These are phyloP conservation scores for Dorcus parallelipipedus DNA, from an alignment of 2,888 invertebrate species.

Conservation along the genomic window DNA sequence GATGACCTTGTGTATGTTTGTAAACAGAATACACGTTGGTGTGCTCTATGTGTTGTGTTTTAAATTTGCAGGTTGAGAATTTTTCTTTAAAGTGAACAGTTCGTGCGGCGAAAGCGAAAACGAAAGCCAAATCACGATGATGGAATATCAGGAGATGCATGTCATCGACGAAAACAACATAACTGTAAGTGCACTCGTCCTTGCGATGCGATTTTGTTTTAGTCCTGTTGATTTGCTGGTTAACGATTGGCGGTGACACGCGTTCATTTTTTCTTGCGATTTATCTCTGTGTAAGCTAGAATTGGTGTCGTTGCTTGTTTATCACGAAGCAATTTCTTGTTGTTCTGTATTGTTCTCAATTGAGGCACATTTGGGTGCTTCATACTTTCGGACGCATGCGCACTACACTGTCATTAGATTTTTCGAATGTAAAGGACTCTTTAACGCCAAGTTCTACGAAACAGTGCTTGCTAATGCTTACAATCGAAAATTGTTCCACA, in stretches of 20 bases:
- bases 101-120: conserved; percentile 5
- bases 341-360: conserved; percentile 11
- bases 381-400: conserved; percentile 9
- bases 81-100: neutral
- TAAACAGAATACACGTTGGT: conserved; percentile 67
- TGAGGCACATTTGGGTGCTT: conserved; percentile 17
- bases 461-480: too few relatives aligned
- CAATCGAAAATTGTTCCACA: too few relatives aligned
- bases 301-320: too few relatives aligned
- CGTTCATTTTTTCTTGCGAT: too few relatives aligned
- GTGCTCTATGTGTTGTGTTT: conserved; percentile 33
- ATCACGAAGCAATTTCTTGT: neutral
- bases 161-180: conserved; percentile 61
- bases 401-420: conserved; percentile 6
- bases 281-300: too few relatives aligned
- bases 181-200: conserved; percentile 51
- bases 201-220: neutral
- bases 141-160: conserved; percentile 62
- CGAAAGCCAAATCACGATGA: conserved; percentile 45
- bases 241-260: neutral
- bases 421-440: too few relatives aligned
- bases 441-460: too few relatives aligned
- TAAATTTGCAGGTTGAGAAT: conserved; percentile 3
- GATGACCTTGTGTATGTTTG: conserved; percentile 73
- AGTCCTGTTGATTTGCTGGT: neutral